These are phyloP conservation scores for Tiliacea aurago DNA, from an alignment of 2,888 invertebrate species.

Conservation along the genomic window DNA sequence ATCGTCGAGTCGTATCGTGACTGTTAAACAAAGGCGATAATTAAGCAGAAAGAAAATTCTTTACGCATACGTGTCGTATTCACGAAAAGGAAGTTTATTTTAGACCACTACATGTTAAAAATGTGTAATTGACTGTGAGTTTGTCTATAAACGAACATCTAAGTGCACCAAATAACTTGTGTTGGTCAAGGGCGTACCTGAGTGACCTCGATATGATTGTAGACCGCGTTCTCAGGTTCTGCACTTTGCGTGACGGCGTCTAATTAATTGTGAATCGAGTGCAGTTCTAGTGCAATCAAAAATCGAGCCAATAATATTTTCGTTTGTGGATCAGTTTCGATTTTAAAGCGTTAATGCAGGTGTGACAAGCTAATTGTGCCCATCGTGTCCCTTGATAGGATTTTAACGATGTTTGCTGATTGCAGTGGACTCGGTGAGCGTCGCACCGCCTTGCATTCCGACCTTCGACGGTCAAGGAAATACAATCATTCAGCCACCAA, in stretches of 20 bases:
- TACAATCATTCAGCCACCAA: slow-evolving; percentile 83
- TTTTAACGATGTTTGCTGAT: slow-evolving; percentile 74
- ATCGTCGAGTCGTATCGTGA: slow-evolving; percentile 32
- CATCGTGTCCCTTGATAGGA: slow-evolving; percentile 70
- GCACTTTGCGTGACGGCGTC: slow-evolving; percentile 77
- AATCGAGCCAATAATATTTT: slow-evolving; percentile 40
- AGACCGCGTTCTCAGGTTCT: slow-evolving; percentile 74
- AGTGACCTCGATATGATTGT: slow-evolving; percentile 79
- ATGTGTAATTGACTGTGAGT: slow-evolving; percentile 36
- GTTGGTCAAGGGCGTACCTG: slow-evolving; percentile 82
- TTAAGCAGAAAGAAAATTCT: slow-evolving; percentile 63
- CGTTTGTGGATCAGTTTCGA: slow-evolving; percentile 29
- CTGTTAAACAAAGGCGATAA: slow-evolving; percentile 47
- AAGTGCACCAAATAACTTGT: slow-evolving; percentile 79
- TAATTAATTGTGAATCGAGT: slow-evolving; percentile 69
- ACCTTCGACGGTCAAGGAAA: slow-evolving; percentile 88
- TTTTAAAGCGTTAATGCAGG: slow-evolving; percentile 24
- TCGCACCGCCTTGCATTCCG: slow-evolving; percentile 80
- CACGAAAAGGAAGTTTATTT: slow-evolving; percentile 55
- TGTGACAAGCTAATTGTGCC: slow-evolving; percentile 47
- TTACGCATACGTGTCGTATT: slow-evolving; percentile 51
- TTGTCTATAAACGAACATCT: slow-evolving; percentile 71
- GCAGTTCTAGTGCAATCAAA: slow-evolving; percentile 45
- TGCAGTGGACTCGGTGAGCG: slow-evolving; percentile 79
- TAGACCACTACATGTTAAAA: slow-evolving; percentile 31